These are phyloP conservation scores for Alces alces DNA, from an alignment of 2,113 vertebrate genomes.

Conservation along the genomic window DNA sequence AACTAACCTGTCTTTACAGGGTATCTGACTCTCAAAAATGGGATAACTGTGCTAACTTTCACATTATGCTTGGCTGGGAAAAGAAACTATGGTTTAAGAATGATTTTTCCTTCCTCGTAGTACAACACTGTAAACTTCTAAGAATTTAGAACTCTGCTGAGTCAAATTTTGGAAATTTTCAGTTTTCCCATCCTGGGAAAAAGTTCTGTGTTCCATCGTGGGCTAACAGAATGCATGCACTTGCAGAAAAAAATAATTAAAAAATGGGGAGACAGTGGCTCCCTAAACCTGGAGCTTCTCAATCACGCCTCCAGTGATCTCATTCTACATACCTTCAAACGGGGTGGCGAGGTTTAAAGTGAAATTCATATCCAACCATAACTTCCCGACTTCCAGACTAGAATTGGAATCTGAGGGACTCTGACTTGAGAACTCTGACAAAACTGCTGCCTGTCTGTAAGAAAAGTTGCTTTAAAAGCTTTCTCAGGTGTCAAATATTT, in stretches of 20 bases:
- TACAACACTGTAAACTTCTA: not conserved
- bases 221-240: too few species aligned
- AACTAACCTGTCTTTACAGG: not conserved
- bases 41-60: not conserved
- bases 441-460: not conserved
- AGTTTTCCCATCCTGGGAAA: not conserved
- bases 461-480: not conserved
- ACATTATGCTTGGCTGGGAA: not conserved
- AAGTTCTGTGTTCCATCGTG: not conserved
- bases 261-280: accelerated
- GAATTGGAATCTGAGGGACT: not conserved
- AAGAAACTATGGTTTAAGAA: not conserved
- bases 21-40: not conserved
- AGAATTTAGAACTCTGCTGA: not conserved
- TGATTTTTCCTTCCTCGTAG: not conserved
- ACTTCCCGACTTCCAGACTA: not conserved
- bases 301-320: not conserved
- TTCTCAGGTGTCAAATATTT: not conserved
- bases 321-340: accelerated
- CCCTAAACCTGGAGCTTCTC: not conserved
- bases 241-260: not conserved
- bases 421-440: not conserved
- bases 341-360: not conserved
- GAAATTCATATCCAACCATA: not conserved
- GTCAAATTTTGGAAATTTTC: not conserved